Evolutionary conservation across 2,113 vertebrate species (phyloP).

Genomic region (Lepus europaeus): DNA sequence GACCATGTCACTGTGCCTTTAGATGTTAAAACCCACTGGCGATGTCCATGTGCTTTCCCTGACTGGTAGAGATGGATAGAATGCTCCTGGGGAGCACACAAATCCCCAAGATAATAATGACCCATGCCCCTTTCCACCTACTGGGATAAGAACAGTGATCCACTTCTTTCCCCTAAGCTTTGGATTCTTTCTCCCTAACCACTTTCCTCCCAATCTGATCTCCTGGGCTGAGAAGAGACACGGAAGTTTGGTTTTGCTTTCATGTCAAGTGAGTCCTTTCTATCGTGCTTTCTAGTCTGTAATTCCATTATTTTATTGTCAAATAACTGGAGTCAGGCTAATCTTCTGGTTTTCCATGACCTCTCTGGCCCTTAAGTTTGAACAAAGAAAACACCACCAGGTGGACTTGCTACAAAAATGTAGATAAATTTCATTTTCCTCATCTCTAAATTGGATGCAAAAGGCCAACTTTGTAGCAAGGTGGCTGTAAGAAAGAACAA

Average conservation of each 20-base stretch:
- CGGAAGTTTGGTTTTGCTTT: not conserved
- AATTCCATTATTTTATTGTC: not conserved
- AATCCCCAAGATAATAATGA: not conserved
- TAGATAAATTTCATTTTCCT: constrained; percentile 39
- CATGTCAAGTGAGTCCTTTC: not conserved
- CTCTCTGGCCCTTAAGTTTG: not conserved
- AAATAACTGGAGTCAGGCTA: constrained; percentile 16
- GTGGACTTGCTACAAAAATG: constrained; percentile 31
- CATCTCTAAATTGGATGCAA: constrained; percentile 31
- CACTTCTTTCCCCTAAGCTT: not conserved
- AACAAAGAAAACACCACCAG: constrained; percentile 1
- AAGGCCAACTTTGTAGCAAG: not conserved
- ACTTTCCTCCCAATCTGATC: not conserved
- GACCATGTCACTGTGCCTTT: not conserved
- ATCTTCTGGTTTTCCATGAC: constrained; percentile 7
- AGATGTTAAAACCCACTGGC: not conserved
- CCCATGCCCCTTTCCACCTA: not conserved
- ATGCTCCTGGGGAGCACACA: not conserved
- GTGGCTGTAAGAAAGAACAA: constrained; percentile 3
- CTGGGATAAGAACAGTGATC: not conserved
- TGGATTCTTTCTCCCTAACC: not conserved
- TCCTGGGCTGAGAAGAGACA: not conserved
- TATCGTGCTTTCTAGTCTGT: not conserved
- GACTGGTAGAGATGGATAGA: not conserved
- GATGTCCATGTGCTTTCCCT: not conserved